Evolutionary conservation across 2,113 vertebrate species (phyloP).

Genomic region (Grammomys dolichurus): DNA sequence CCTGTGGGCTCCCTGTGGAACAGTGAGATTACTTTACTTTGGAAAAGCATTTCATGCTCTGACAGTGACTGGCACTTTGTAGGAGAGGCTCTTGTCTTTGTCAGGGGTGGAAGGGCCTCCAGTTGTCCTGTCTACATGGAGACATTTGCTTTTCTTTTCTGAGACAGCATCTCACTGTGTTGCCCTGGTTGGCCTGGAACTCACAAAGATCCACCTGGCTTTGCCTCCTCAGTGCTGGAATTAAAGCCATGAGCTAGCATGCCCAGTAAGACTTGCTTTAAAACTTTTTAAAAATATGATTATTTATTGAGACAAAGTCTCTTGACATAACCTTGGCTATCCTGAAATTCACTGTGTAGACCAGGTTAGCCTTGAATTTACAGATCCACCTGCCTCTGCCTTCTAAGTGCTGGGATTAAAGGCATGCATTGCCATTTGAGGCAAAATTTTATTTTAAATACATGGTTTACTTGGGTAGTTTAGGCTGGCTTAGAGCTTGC

Average conservation of each 20-base stretch:
- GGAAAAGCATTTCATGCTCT: conserved; percentile 38
- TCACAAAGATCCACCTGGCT: neutral
- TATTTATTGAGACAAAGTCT: neutral
- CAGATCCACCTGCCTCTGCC: neutral
- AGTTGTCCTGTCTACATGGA: neutral
- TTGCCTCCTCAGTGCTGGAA: neutral
- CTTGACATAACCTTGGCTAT: neutral
- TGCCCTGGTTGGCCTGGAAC: neutral
- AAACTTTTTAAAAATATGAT: neutral
- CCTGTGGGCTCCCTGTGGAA: neutral
- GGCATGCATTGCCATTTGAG: neutral
- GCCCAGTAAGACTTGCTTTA: neutral
- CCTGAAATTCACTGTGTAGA: neutral
- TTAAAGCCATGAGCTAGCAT: neutral
- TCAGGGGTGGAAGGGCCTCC: neutral
- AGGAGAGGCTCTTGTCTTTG: conserved; percentile 22
- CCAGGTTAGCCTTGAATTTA: neutral
- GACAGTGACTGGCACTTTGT: neutral
- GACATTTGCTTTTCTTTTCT: neutral
- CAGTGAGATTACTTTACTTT: neutral
- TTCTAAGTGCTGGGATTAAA: neutral
- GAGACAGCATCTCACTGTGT: neutral
- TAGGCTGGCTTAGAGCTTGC: neutral
- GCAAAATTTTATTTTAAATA: neutral
- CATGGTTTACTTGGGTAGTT: neutral